Evolutionary conservation across 2,113 vertebrate genomes (phyloP), one percentile per base, ranked within the genome.

Genomic region (Terrapene triunguis): DNA sequence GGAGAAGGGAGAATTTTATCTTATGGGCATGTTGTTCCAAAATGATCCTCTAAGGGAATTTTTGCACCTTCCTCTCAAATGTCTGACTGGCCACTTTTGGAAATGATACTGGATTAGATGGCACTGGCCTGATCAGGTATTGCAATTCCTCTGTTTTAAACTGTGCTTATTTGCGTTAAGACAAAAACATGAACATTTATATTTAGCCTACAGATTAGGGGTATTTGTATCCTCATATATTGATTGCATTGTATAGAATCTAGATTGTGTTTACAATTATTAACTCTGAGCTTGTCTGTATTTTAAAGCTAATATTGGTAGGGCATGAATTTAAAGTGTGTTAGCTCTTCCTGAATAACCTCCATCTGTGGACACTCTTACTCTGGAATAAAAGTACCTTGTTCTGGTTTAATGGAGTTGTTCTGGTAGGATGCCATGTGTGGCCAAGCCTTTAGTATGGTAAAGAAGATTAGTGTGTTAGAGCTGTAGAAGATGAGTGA

Each of bases 71-170:
- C 13, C 16, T 5, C 29, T 93, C 69, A 79, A 96, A 88, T 81
- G 57, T n/a, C n/a, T 85, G 13, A 2, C 3, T 91, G 8, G 48
- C 47, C 44, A 47, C 0, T 44, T 78, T 22, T 8, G 9, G 4
- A 24, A 27, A 13, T 51, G 27, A 8, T 54, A 6, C 17, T 79
- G 3, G 2, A 84, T 94, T 88, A 48, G 5, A 4, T 1, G 27
- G 4, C 11, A 2, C 42, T 87, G 32, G 72, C 4, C 10, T 47
- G 22, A 11, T 74, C 1, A 0, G 1, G 1, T 50, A 13, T 25
- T 2, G 16, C 5, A 35, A 7, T 69, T 91, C 78, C 53, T 50
- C 4, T 81, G 9, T 25, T 54, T 85, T 65, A 59, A 6, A 72
- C 65, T 38, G 65, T 69, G 17, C 9, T 72, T 8, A 17, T 35